phyloP scores from a whole-genome alignment of 2,888 invertebrate genomes.

The Rhaphigaster nebulosa region DNA sequence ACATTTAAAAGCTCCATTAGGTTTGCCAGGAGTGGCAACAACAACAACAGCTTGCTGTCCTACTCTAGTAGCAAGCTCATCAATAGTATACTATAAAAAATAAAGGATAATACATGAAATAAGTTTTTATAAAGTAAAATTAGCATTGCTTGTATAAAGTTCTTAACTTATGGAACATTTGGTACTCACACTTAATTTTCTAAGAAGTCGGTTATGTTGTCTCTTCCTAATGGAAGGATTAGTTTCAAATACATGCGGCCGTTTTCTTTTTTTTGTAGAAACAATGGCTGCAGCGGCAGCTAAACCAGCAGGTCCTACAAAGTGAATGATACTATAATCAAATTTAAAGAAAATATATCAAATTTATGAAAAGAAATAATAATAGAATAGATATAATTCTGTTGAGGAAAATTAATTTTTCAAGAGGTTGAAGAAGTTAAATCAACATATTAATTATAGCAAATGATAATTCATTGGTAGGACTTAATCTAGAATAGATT shows the following conservation, averaged over 20 bases:
- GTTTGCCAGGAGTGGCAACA: constrained; percentile 96
- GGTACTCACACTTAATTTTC: constrained; percentile 86
- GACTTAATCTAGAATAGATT: no score
- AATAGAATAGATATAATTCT: no score
- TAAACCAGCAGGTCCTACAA: constrained; percentile 89
- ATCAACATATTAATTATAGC: no score
- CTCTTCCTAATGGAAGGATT: constrained; percentile 96
- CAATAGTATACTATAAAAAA: constrained; percentile 84
- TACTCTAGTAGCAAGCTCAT: constrained; percentile 96
- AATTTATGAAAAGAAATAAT: background rate
- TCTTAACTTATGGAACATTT: constrained; percentile 62
- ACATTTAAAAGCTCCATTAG: constrained; percentile 95
- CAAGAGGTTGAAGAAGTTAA: no score
- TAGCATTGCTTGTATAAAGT: no score
- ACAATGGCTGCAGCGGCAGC: constrained; percentile 97
- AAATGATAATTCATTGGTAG: no score
- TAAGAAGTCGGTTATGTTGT: constrained; percentile 91
- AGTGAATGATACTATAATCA: background rate
- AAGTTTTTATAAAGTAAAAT: background rate
- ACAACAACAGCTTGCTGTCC: constrained; percentile 97
- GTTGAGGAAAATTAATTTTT: no score
- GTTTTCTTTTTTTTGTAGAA: constrained; percentile 93
- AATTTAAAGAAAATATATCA: background rate
- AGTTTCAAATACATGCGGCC: constrained; percentile 96
- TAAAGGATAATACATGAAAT: background rate